Conservation (phyloP, 2,888 invertebrate species). For the Acheta domesticus region DNA sequence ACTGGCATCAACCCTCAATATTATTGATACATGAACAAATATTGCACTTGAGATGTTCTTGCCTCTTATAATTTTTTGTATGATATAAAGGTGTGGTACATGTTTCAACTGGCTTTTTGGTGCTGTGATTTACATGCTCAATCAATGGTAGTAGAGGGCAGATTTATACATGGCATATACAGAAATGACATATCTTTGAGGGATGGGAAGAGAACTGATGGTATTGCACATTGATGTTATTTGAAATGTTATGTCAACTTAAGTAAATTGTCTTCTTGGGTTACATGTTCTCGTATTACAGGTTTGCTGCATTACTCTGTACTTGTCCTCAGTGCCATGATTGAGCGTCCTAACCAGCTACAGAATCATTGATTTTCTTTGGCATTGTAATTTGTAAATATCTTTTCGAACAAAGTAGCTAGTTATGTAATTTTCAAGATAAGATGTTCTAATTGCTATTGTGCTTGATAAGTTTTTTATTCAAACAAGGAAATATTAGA, state of each 20-base stretch:
- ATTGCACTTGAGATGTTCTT: neutral
- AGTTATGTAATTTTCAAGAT: too few species aligned
- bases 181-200: neutral
- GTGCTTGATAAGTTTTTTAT: too few species aligned
- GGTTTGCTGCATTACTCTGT: neutral
- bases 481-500: too few species aligned
- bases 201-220: neutral
- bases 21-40: neutral
- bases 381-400: too few species aligned
- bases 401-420: too few species aligned
- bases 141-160: conserved; percentile 1
- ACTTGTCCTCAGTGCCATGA: conserved; percentile 8
- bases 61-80: neutral
- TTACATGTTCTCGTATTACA: neutral
- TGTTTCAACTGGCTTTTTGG: conserved; percentile 4
- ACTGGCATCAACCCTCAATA: neutral
- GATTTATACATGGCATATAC: conserved; percentile 1
- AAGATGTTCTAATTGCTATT: too few species aligned
- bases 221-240: neutral
- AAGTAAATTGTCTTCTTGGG: neutral
- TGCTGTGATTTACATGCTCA: neutral
- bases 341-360: conserved; percentile 18
- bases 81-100: neutral
- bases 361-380: neutral
- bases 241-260: neutral